Conservation (phyloP, 1,140 invertebrate species). For the Argopecten irradians region DNA sequence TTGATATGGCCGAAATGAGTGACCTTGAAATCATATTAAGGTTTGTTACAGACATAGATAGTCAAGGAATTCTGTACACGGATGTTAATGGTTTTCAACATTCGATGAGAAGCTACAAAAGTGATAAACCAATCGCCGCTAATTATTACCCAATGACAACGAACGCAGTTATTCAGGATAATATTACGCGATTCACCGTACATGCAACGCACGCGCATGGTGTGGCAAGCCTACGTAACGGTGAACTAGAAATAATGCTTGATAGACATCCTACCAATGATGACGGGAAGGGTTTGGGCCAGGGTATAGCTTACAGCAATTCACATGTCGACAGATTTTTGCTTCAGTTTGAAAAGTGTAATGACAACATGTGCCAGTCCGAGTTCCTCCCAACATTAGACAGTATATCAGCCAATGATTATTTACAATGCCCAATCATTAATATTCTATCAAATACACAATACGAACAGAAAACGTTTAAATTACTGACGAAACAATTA, state of each 20-base stretch:
- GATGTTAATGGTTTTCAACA: not conserved
- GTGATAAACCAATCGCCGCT: not conserved
- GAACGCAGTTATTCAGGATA: not conserved
- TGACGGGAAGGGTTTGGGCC: not conserved
- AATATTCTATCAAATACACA: not conserved
- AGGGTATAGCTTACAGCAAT: not conserved
- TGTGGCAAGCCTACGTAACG: not conserved
- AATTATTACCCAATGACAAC: not conserved
- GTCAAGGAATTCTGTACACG: not conserved
- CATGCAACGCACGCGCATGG: not conserved
- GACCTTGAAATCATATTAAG: not conserved
- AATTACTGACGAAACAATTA: not conserved
- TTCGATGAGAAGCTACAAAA: not conserved
- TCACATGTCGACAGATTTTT: not conserved
- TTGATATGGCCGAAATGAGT: not conserved
- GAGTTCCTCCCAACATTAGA: not conserved
- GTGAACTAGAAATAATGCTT: slow-evolving; percentile 8
- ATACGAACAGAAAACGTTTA: not conserved
- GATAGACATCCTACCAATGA: not conserved
- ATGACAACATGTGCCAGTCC: not conserved
- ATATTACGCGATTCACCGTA: not conserved
- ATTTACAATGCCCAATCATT: not conserved
- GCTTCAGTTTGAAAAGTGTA: not conserved
- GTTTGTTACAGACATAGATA: not conserved
- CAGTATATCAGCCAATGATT: not conserved